A percentile compares a stretch with the other conserved stretches of the same genome.
Evolutionary conservation across 2,888 invertebrate genomes (phyloP).

Genomic region (Pteria penguin): DNA sequence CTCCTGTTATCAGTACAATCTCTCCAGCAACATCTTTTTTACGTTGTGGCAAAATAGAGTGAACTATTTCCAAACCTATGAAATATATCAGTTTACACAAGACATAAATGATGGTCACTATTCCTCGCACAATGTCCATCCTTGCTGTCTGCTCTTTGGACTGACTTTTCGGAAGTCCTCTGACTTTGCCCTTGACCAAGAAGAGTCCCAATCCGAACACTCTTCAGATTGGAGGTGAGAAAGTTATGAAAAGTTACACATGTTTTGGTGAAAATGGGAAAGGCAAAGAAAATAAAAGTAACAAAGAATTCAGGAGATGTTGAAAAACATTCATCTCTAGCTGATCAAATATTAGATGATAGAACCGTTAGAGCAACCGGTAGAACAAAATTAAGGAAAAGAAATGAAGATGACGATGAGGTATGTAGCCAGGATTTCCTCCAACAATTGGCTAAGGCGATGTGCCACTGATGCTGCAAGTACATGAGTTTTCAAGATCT

Average conservation of each 20-base stretch:
- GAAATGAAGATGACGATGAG: slow-evolving; percentile 88
- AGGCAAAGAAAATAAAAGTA: slow-evolving; percentile 86
- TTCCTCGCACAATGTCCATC: background rate
- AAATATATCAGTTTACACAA: slow-evolving; percentile 53
- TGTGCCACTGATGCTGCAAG: too few species aligned
- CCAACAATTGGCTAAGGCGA: too few species aligned
- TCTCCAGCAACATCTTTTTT: slow-evolving; percentile 66
- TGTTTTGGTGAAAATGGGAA: slow-evolving; percentile 83
- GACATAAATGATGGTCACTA: slow-evolving; percentile 1
- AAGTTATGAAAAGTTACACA: slow-evolving; percentile 2
- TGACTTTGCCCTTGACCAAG: background rate
- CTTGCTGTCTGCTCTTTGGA: background rate
- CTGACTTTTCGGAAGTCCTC: background rate
- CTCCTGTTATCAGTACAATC: slow-evolving; percentile 73
- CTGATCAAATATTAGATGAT: slow-evolving; percentile 88
- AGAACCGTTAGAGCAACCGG: slow-evolving; percentile 84
- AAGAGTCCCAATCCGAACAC: background rate
- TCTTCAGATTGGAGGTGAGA: background rate
- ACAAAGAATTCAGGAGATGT: slow-evolving; percentile 79
- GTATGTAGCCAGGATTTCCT: slow-evolving; percentile 80
- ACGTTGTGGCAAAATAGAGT: slow-evolving; percentile 54
- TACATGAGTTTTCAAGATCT: too few species aligned
- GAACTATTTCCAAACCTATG: slow-evolving; percentile 42
- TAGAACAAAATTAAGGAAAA: slow-evolving; percentile 84
- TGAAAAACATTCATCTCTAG: slow-evolving; percentile 83